Evolutionary conservation across 2,888 invertebrate genomes (phyloP).

Genomic region (Metallyticus violacea): DNA sequence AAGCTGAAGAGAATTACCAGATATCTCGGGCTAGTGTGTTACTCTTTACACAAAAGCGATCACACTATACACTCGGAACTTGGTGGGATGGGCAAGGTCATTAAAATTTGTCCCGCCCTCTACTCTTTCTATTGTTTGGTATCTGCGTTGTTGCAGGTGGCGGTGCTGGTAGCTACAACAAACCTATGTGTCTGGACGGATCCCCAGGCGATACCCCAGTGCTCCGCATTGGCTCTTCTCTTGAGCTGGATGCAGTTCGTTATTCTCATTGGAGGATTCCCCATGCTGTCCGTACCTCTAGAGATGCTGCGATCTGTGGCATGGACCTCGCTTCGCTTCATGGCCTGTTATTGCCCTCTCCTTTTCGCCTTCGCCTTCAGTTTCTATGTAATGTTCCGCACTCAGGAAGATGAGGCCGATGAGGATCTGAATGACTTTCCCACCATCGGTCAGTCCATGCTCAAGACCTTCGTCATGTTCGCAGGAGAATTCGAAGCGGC

Average conservation of each 20-base stretch:
- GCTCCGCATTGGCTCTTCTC: background rate
- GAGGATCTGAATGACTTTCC: background rate
- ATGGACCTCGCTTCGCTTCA: background rate
- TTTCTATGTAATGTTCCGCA: background rate
- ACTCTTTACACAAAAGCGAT: no score
- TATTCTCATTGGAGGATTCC: background rate
- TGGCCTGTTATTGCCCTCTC: background rate
- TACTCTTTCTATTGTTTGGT: no score
- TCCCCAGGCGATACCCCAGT: background rate
- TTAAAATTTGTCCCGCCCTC: no score
- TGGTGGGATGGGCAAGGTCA: no score
- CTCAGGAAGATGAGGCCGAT: background rate
- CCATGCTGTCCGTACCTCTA: background rate
- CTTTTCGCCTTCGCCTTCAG: background rate
- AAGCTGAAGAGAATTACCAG: no score
- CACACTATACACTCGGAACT: no score
- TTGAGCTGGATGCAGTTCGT: slow-evolving; percentile 5
- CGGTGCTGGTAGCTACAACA: background rate
- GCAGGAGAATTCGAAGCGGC: slow-evolving; percentile 7
- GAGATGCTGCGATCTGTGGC: slow-evolving; percentile 3
- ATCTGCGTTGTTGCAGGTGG: background rate
- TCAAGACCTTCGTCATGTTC: slow-evolving; percentile 6
- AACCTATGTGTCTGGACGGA: background rate
- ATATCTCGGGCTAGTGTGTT: no score
- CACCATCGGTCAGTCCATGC: background rate